A percentile compares a stretch with the other conserved stretches of the same genome.
Conservation (phyloP, 2,797 vertebrate species). For the Bradypus variegatus region DNA sequence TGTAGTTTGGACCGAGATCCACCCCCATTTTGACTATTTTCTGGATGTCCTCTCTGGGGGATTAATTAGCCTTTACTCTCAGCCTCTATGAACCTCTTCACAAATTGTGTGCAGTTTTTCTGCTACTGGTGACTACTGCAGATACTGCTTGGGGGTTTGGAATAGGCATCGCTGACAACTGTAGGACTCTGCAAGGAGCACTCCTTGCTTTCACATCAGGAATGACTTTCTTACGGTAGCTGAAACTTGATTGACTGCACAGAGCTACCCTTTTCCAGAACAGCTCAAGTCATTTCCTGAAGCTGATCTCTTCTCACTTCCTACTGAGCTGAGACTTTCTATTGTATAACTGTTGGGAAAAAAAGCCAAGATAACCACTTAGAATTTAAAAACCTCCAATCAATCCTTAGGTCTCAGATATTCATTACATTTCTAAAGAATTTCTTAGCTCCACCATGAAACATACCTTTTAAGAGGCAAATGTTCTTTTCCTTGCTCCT, state of each 20-base stretch:
- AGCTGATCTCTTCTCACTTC: not conserved
- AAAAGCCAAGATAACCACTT: not conserved
- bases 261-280: not conserved
- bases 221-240: not conserved
- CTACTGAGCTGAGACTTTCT: not conserved
- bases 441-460: not conserved
- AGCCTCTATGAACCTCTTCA: not conserved
- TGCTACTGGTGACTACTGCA: not conserved
- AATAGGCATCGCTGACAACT: not conserved
- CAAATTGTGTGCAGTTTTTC: not conserved
- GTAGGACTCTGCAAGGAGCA: not conserved
- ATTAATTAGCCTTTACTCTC: not conserved
- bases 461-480: not conserved
- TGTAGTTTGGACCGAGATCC: not conserved
- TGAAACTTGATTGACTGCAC: not conserved
- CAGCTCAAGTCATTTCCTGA: not conserved
- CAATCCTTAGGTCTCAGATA: not conserved
- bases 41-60: not conserved
- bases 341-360: not conserved
- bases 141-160: not conserved
- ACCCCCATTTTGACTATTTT: not conserved
- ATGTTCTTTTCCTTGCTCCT: not conserved
- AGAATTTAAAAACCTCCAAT: not conserved
- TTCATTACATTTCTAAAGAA: not conserved
- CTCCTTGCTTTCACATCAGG: not conserved